These are phyloP conservation scores for Athene cunicularia DNA, from an alignment of 2,113 vertebrate genomes.

Conservation along the genomic window DNA sequence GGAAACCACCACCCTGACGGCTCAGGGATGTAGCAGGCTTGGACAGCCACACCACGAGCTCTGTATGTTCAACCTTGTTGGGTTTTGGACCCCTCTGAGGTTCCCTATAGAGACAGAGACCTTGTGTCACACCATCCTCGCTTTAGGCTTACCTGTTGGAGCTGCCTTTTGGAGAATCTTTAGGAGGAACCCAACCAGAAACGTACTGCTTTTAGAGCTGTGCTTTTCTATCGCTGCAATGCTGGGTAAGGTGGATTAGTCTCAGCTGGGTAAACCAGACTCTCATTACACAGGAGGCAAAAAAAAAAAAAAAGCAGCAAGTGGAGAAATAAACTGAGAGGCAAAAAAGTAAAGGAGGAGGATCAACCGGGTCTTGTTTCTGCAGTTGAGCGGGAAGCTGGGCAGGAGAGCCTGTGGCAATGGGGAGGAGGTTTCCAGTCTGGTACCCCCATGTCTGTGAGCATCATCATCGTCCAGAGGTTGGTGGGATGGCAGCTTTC, in stretches of 20 bases:
- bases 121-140: neutral
- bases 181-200: neutral
- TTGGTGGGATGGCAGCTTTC: neutral
- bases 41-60: neutral
- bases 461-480: neutral
- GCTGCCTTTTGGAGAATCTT: neutral
- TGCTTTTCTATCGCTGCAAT: fast-evolving
- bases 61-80: fast-evolving
- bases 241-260: neutral
- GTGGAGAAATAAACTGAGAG: neutral
- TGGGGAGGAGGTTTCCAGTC: neutral
- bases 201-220: neutral
- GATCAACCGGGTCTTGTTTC: neutral
- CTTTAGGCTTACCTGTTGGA: neutral
- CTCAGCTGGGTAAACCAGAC: neutral
- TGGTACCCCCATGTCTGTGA: fast-evolving
- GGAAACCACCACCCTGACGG: neutral
- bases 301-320: neutral
- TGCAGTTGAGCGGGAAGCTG: neutral
- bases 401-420: neutral
- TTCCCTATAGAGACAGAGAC: neutral
- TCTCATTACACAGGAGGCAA: neutral
- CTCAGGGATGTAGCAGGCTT: neutral
- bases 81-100: neutral
- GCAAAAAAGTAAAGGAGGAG: neutral